Base-by-base conservation (phyloP, 1,140 invertebrate species). In the Drosophila auraria region DNA sequence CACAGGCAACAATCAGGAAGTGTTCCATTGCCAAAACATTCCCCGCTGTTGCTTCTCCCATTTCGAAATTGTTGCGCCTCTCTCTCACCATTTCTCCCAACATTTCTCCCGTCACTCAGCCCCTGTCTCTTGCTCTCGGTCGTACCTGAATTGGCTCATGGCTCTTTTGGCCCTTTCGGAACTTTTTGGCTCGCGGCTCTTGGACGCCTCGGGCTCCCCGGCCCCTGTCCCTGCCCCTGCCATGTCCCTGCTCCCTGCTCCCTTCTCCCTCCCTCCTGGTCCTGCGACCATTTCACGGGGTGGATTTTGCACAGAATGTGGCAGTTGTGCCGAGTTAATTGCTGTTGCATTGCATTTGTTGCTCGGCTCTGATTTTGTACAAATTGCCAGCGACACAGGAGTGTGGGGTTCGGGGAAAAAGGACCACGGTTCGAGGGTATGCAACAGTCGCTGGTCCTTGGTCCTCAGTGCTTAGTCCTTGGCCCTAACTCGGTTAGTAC, bases 291-390 rank as follows among this genome's bases (percentile, higher is more conserved):
- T 84, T 83, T 62, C 64, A 83, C 59, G 73, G 84, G 84, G 84
- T 89, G 84, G 84, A 89, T 89, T 89, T 87, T 84, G 54, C 80
- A 77, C 78, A 80, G 84, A 90, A 89, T 89, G 84, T 89, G 82
- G 84, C 86, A 87, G 84, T 87, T 87, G 84, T 90, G 86, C 86
- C 86, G 82, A 90, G 84, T 87, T 87, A 90, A 87, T 84, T 87
- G 83, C 84, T 87, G 84, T 87, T 87, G 84, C 84, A 87, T 87
- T 87, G 84, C 84, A 87, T 87, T 87, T 87, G 84, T 87, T 87
- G 84, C 84, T 87, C 59, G 80, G 77, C 78, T 87, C 87, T 87
- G 84, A 87, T 87, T 87, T 87, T 90, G 77, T 89, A 87, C 83
- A 87, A 87, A 87, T 87, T 87, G 83, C 83, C 81, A 87, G 75